A percentile compares a stretch with the other conserved stretches of the same genome.
phyloP scores from a whole-genome alignment of 2,888 invertebrate species.

The Fragum fragum region DNA sequence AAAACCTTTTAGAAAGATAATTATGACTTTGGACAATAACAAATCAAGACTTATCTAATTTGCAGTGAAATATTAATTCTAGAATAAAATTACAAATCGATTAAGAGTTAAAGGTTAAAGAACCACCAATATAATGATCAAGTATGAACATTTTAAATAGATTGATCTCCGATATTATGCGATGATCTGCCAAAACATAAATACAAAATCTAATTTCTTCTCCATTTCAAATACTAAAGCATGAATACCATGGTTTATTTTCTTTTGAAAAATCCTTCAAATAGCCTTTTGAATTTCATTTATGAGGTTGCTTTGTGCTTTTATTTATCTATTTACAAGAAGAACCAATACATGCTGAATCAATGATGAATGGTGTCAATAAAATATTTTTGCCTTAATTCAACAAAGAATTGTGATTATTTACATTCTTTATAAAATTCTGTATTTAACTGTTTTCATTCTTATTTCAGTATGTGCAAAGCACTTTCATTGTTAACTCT shows the following conservation, averaged over 20 bases:
- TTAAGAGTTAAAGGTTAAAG: background rate
- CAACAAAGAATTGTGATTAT: slow-evolving; percentile 25
- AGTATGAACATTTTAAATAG: slow-evolving; percentile 26
- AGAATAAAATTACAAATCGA: no score
- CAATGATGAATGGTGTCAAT: slow-evolving; percentile 48
- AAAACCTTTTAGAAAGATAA: no score
- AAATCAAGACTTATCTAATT: no score
- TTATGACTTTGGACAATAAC: no score
- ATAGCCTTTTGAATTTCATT: slow-evolving; percentile 52
- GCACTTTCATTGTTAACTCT: no score
- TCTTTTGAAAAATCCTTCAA: slow-evolving; percentile 38
- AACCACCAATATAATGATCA: background rate
- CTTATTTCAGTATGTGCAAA: no score
- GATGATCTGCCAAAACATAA: slow-evolving; percentile 32
- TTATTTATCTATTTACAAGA: slow-evolving; percentile 60
- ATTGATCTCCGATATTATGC: background rate
- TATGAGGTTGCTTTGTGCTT: slow-evolving; percentile 53
- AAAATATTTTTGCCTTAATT: slow-evolving; percentile 23
- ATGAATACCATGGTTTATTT: slow-evolving; percentile 26
- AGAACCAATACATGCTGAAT: slow-evolving; percentile 40
- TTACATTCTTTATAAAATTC: background rate
- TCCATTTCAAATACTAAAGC: slow-evolving; percentile 35
- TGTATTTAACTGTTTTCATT: background rate
- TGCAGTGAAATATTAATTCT: no score
- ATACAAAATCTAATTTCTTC: slow-evolving; percentile 32